Conservation (phyloP, 92 coral and sea anemone species). For the Porites evermanni region DNA sequence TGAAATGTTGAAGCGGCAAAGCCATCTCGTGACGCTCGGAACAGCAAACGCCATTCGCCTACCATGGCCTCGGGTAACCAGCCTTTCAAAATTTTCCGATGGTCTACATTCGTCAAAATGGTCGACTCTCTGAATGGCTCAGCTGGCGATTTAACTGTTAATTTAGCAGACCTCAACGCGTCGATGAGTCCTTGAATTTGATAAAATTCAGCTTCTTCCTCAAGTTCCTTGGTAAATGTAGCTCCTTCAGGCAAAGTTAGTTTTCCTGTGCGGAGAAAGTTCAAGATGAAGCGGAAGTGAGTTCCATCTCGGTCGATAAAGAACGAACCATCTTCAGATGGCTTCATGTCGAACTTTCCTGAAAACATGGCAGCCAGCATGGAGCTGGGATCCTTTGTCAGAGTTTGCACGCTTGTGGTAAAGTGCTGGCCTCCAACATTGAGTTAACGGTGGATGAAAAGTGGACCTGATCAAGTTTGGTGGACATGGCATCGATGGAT, state of each 20-base stretch:
- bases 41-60: too few relatives aligned
- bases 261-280: not conserved
- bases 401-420: not conserved
- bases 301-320: not conserved
- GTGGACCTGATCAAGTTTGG: not conserved
- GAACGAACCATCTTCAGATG: not conserved
- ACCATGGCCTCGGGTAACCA: not conserved
- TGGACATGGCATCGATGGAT: constrained; percentile 48
- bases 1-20: too few relatives aligned
- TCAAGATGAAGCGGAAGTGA: not conserved
- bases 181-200: not conserved
- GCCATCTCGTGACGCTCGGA: too few relatives aligned
- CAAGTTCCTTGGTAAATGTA: not conserved
- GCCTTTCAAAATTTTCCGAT: not conserved
- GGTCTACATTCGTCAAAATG: not conserved
- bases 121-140: not conserved
- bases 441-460: not conserved
- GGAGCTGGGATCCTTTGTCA: not conserved
- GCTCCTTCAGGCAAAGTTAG: not conserved
- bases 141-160: not conserved
- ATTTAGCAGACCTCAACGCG: not conserved
- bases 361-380: constrained; percentile 12
- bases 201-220: not conserved
- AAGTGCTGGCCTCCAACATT: not conserved
- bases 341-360: not conserved